Evolutionary conservation across 2,888 invertebrate genomes (phyloP), one percentile per base, ranked within the genome.

Genomic region (Sarcophaga variegata): DNA sequence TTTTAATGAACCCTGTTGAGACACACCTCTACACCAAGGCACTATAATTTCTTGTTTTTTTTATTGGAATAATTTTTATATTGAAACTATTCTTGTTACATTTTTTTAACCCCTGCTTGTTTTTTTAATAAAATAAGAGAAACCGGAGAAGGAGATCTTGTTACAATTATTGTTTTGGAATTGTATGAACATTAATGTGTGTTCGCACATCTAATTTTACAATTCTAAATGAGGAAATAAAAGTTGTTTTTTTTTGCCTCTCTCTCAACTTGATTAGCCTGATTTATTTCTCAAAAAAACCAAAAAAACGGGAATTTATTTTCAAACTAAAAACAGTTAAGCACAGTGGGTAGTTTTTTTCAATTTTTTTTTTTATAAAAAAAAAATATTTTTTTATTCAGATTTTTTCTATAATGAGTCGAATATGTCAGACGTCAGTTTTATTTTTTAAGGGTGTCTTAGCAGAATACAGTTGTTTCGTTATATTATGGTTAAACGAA

Each of bases 351-450:
- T 63, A 74, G 72, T 59, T 49, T 54, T 49, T 37, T 37, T 37
- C 8, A 1, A 37, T 27, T 64, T 64, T n/a, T 20, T 49, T 49
- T 59, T 54, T 71, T 71, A 22, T 11, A 14, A 54, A 62, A 60
- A 59, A 62, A 27, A 10, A 62, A 22, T 63, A 1, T 64, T 82
- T 77, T 59, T 75, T 77, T 62, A 20, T 75, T 76, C 64, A 85
- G 80, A 27, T 79, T 66, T 83, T 22, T 70, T 54, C 6, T 25
- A 84, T 89, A 88, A 88, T 88, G 86, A 88, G 81, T 81, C 85
- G 83, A 88, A 88, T 89, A 89, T 88, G 89, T 89, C 88, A 88
- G 87, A 88, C 86, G 88, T 88, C 85, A 79, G 67, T 85, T 66
- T 66, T 17, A 5, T n/a, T n/a, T 72, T 47, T 63, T 60, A 20